Base-by-base conservation (phyloP, 1,140 invertebrate species). In the Mylabris phalerata region DNA sequence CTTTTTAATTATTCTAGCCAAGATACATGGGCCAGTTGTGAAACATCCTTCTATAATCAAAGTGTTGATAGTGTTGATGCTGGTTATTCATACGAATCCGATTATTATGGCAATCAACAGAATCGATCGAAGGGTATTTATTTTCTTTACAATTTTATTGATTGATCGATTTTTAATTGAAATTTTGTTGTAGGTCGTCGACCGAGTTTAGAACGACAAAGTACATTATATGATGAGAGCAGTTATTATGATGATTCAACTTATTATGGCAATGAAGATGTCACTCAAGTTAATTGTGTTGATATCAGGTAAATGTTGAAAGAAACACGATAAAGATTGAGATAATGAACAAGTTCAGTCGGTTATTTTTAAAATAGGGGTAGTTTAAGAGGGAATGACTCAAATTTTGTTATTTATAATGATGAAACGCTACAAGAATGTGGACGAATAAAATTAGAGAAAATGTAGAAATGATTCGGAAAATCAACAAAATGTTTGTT, bases 161-260 rank as follows among this genome's bases (percentile, higher is more conserved):
- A 19, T 19, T 19, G 1, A 19, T 19, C 19, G 40, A 19, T 49
- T 59, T 41, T 51, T 51, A 51, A 40, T 57, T 10, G 9, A 4
- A 3, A 11, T 42, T 42, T 42, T n/a, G 0, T 42, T 11, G 41
- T 61, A 70, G 67, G 74, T 52, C 79, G 87, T 70, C 79, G 85
- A 70, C 86, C 87, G 59, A 90, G 88, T 73, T 76, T 92, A 63
- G 89, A 90, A 73, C 78, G 88, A 69, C 89, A 92, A 75, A 86
- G 81, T 60, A 90, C 86, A 49, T 73, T 89, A 61, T 89, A 89
- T 67, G 87, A 90, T 71, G 88, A 91, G 62, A 75, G 80, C 7
- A 62, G 50, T n/a, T 72, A 57, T 44, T 72, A 66, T 50, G 58
- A 55, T 38, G 66, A 70, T 45, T 59, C 58, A 9, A 69, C 45